These are phyloP conservation scores for Drosophila borealis DNA, from an alignment of 2,888 invertebrate genomes.

Conservation along the genomic window DNA sequence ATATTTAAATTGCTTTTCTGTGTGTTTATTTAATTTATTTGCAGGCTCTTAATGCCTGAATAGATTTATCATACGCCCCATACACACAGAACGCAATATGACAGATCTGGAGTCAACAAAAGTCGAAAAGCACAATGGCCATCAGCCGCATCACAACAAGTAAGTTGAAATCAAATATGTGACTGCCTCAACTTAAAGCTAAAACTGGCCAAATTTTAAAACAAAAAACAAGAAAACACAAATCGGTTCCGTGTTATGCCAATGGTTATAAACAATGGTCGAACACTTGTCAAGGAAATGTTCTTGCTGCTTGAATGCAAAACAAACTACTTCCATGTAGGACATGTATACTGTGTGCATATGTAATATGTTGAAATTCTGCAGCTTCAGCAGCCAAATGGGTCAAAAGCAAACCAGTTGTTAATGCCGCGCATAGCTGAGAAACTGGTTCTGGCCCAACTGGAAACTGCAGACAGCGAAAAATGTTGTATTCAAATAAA, in stretches of 20 bases:
- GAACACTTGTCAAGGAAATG: conserved; percentile 6
- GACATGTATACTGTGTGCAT: background rate
- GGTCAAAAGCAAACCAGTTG: conserved; percentile 57
- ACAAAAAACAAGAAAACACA: background rate
- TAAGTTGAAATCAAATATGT: conserved; percentile 50
- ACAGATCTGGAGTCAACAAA: conserved; percentile 69
- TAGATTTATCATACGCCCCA: conserved; percentile 25
- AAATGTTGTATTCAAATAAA: conserved; percentile 15
- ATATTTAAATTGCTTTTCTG: conserved; percentile 25
- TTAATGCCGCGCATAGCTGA: conserved; percentile 22
- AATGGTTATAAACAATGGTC: background rate
- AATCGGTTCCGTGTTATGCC: conserved; percentile 27
- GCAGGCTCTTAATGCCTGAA: conserved; percentile 45
- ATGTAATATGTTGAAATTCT: conserved; percentile 4
- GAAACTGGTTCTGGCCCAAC: conserved; percentile 60
- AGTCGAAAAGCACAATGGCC: conserved; percentile 76
- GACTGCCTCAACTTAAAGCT: conserved; percentile 28
- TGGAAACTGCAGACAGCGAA: conserved; percentile 36
- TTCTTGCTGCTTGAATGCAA: background rate
- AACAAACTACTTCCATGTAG: background rate
- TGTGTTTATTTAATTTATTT: conserved; percentile 45
- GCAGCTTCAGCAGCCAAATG: conserved; percentile 6
- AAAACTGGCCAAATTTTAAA: conserved; percentile 9
- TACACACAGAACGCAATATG: conserved; percentile 49
- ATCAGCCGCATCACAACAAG: conserved; percentile 67